These are phyloP conservation scores for Colistium nudipinnis DNA, from an alignment of 2,113 vertebrate species.

Conservation along the genomic window DNA sequence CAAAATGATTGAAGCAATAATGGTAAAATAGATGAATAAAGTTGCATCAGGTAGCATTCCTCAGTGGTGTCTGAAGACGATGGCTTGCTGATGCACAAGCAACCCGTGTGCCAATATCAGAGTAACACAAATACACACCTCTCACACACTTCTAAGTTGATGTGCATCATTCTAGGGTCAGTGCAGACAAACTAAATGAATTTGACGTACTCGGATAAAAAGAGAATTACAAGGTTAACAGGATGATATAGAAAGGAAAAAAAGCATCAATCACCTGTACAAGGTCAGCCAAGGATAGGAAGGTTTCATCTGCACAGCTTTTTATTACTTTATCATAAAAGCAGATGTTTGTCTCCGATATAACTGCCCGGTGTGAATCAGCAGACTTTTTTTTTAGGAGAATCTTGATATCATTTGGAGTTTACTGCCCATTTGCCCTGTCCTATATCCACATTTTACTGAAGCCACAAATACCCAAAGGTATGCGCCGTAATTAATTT, in stretches of 20 bases:
- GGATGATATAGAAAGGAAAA: no score
- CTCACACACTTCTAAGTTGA: no score
- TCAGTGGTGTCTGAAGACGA: background rate
- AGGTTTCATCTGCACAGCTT: background rate
- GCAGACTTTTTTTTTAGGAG: background rate
- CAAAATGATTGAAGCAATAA: no score
- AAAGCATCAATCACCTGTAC: constrained; percentile 1
- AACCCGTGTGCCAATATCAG: background rate
- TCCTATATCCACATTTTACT: background rate
- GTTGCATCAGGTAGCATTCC: no score
- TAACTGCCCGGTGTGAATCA: constrained; percentile 1
- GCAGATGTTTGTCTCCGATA: constrained; percentile 4
- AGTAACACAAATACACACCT: no score
- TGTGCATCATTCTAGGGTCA: no score
- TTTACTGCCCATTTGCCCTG: background rate
- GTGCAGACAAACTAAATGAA: no score
- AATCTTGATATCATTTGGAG: background rate
- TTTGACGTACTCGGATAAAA: constrained; percentile 1
- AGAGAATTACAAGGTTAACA: constrained; percentile 7
- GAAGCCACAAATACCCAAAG: no score
- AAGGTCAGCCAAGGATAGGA: background rate
- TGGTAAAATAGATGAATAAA: no score
- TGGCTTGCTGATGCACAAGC: background rate
- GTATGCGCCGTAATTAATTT: no score
- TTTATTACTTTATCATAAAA: constrained; percentile 13